A percentile compares a stretch with the other conserved stretches of the same genome.
These are phyloP conservation scores for Pandemis cinnamomeana DNA, from an alignment of 2,888 invertebrate species.

Conservation along the genomic window DNA sequence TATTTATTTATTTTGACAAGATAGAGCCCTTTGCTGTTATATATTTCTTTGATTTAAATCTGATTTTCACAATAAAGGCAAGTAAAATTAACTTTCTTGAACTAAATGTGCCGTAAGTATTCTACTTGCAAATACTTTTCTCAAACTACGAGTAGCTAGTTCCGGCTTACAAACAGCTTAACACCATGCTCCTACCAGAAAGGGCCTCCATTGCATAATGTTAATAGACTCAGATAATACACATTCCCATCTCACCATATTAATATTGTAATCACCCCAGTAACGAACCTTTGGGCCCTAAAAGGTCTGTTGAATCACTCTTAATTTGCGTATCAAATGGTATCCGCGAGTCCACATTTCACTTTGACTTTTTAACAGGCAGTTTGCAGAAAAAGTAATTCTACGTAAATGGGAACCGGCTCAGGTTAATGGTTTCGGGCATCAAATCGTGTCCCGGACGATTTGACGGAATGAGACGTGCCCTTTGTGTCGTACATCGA, in stretches of 20 bases:
- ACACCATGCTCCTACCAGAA: background rate
- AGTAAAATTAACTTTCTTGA: too few relatives aligned
- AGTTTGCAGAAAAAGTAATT: conserved; percentile 61
- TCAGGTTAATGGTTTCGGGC: conserved; percentile 55
- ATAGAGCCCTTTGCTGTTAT: too few relatives aligned
- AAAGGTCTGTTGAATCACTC: conserved; percentile 37
- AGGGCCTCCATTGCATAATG: background rate
- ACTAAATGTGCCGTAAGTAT: too few relatives aligned
- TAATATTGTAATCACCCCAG: conserved; percentile 17
- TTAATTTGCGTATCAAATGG: conserved; percentile 42
- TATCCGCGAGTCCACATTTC: conserved; percentile 39
- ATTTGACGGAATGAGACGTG: conserved; percentile 48
- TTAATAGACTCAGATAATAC: background rate
- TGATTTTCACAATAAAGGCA: too few relatives aligned
- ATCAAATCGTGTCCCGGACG: conserved; percentile 49
- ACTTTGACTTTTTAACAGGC: conserved; percentile 42
- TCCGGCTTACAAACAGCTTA: background rate
- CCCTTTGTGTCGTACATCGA: conserved; percentile 5
- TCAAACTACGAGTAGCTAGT: background rate
- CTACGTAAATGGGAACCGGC: conserved; percentile 54
- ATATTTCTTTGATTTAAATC: too few relatives aligned
- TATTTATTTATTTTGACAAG: too few relatives aligned
- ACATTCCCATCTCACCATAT: conserved; percentile 17
- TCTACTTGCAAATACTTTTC: background rate
- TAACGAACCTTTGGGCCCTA: conserved; percentile 25